Evolutionary conservation across 2,888 invertebrate species (phyloP).

Genomic region (Epinotia brunnichana): DNA sequence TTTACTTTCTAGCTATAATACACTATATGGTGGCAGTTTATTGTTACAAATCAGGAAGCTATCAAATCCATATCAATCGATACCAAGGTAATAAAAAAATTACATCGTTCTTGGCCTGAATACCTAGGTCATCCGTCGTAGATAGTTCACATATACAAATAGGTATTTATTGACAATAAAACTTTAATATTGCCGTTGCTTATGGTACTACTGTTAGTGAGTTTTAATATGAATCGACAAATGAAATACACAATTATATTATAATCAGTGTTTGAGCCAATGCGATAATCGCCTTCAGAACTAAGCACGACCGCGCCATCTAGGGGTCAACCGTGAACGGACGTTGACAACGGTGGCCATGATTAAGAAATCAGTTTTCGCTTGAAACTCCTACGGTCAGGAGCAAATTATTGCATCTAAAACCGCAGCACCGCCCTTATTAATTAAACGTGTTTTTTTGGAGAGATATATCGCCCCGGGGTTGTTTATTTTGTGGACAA

Average conservation of each 20-base stretch:
- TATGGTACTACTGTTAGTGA: background rate
- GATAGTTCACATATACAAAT: slow-evolving; percentile 10
- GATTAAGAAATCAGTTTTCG: too few relatives aligned
- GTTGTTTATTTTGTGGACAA: too few relatives aligned
- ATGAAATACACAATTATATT: background rate
- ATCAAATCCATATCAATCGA: slow-evolving; percentile 26
- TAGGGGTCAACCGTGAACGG: too few relatives aligned
- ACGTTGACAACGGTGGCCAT: too few relatives aligned
- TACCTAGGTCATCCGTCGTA: slow-evolving; percentile 31
- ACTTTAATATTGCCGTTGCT: slow-evolving; percentile 16
- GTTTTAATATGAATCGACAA: background rate
- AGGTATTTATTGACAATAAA: slow-evolving; percentile 32
- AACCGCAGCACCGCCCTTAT: too few relatives aligned
- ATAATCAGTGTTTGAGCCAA: too few relatives aligned
- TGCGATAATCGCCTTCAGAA: too few relatives aligned
- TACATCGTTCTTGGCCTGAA: slow-evolving; percentile 40
- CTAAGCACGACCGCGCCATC: too few relatives aligned
- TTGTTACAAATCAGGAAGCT: slow-evolving; percentile 8
- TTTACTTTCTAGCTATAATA: background rate
- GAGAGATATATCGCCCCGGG: too few relatives aligned
- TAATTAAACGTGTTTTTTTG: too few relatives aligned
- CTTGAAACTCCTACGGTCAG: too few relatives aligned
- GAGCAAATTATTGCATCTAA: too few relatives aligned
- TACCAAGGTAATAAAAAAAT: slow-evolving; percentile 38
- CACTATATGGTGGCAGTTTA: background rate